phyloP scores from a whole-genome alignment of 1,140 invertebrate species.

The Hormaphis cornu region DNA sequence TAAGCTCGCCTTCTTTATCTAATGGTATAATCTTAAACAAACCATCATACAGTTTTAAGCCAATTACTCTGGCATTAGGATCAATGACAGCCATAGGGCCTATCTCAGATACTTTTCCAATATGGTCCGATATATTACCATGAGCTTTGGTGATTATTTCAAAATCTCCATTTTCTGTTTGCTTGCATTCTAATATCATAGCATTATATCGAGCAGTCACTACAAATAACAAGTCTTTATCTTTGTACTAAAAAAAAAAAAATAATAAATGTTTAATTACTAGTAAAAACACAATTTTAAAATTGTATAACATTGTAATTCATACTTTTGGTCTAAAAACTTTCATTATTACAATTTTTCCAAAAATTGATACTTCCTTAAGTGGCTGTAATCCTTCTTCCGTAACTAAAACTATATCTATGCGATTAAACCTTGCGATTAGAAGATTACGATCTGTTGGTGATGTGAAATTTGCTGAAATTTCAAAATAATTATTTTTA shows the following conservation, averaged over 20 bases:
- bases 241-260: conserved; percentile 62
- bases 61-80: conserved; percentile 88
- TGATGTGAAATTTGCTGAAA: conserved; percentile 90
- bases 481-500: not conserved
- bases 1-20: conserved; percentile 88
- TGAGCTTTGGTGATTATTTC: conserved; percentile 93
- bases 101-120: conserved; percentile 82
- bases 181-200: conserved; percentile 85
- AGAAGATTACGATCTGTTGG: conserved; percentile 89
- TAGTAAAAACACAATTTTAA: not conserved
- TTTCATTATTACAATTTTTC: conserved; percentile 89
- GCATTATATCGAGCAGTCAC: conserved; percentile 90
- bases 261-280: not conserved
- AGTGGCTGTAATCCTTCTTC: conserved; percentile 89
- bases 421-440: conserved; percentile 85
- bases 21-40: conserved; percentile 92
- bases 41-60: conserved; percentile 90
- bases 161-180: conserved; percentile 61
- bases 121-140: conserved; percentile 88
- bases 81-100: conserved; percentile 94
- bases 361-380: conserved; percentile 94
- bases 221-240: conserved; percentile 90
- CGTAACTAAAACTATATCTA: conserved; percentile 94
- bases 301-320: conserved; percentile 25
- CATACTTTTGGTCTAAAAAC: conserved; percentile 82